phyloP scores from a whole-genome alignment of 2,113 vertebrate species.

The Albula glossodonta region DNA sequence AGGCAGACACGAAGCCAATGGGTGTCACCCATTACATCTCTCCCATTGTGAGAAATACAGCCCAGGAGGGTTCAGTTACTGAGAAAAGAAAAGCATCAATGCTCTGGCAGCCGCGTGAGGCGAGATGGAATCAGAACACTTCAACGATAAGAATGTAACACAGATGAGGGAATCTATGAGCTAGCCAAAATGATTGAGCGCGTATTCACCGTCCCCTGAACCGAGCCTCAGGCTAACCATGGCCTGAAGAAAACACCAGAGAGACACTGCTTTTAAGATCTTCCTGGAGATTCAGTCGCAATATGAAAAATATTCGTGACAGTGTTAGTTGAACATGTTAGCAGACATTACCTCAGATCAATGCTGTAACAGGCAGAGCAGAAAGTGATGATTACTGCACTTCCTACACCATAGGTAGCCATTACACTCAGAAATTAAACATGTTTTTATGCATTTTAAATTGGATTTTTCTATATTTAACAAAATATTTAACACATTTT shows the following conservation, averaged over 20 bases:
- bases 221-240: neutral
- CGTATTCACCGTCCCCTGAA: neutral
- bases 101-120: constrained; percentile 28
- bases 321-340: neutral
- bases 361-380: too few species aligned
- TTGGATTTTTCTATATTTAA: too few species aligned
- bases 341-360: neutral
- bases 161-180: constrained; percentile 25
- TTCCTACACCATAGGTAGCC: too few species aligned
- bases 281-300: neutral
- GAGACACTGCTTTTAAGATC: neutral
- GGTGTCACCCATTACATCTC: constrained; percentile 23
- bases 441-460: too few species aligned
- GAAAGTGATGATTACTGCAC: too few species aligned
- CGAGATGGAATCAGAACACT: constrained; percentile 26
- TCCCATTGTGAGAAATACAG: constrained; percentile 28
- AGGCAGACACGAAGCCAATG: constrained; percentile 14
- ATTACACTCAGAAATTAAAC: too few species aligned
- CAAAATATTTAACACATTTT: too few species aligned
- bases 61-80: constrained; percentile 35
- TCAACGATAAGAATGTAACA: constrained; percentile 29
- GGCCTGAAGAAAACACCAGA: neutral
- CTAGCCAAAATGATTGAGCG: constrained; percentile 17
- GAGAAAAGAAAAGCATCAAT: constrained; percentile 26
- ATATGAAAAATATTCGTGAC: neutral